Percentiles rank a stretch among this genome's conserved stretches.
Evolutionary conservation across 2,113 vertebrate genomes (phyloP).

Genomic region (Gallinago jamesoni): DNA sequence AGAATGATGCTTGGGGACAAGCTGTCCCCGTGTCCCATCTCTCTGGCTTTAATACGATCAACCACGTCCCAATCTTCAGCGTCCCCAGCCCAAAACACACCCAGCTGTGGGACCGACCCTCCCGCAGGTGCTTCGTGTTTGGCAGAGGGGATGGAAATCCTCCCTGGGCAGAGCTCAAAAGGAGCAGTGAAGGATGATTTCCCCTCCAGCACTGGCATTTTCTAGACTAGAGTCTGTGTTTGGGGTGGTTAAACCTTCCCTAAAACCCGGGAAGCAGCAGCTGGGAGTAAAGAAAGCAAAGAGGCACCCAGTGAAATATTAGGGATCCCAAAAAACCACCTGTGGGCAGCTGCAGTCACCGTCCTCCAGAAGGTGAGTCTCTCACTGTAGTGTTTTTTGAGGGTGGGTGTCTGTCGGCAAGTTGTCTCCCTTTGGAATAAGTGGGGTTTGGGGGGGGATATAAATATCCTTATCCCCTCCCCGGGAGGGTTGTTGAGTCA

Average conservation of each 20-base stretch:
- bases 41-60: neutral
- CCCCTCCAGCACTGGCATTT: fast-evolving
- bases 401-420: fast-evolving
- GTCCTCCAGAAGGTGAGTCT: neutral
- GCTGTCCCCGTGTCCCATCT: fast-evolving
- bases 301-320: fast-evolving
- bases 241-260: neutral
- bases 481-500: fast-evolving
- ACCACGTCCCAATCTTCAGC: fast-evolving
- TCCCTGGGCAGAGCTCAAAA: neutral
- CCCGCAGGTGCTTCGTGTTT: neutral
- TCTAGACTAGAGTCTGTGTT: neutral
- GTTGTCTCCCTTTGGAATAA: fast-evolving
- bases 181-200: neutral
- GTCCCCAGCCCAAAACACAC: neutral
- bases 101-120: neutral
- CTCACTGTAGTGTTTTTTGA: fast-evolving
- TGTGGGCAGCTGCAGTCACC: fast-evolving
- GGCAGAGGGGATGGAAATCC: neutral
- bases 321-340: fast-evolving
- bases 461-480: fast-evolving
- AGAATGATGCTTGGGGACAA: fast-evolving
- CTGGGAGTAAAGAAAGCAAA: neutral
- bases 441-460: fast-evolving
- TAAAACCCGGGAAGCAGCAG: neutral